Evolutionary conservation across 2,113 vertebrate genomes (phyloP), one percentile per base, ranked within the genome.

Genomic region (Mormyrus iriodes): DNA sequence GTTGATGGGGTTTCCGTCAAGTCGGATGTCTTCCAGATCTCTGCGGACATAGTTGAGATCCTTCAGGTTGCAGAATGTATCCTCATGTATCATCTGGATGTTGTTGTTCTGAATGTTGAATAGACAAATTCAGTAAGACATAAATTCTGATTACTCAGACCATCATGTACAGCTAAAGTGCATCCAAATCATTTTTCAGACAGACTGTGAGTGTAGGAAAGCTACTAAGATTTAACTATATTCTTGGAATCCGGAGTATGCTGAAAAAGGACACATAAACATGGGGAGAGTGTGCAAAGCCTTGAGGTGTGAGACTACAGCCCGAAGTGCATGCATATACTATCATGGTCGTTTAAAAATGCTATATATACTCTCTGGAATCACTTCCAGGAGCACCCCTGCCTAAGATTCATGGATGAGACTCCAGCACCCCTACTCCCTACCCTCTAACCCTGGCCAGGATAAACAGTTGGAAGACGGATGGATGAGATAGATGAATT

Each of bases 1-100:
- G 93, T 98, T 99, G 92, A 99, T 96, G 86, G 98, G 98, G 92
- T 99, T 99, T 49, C 97, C 97, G 88, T 99, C 98, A 95, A 99
- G 93, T 89, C 98, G 96, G 92, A 99, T 96, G 90, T 99, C 98
- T 94, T 99, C 98, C 27, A 99, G 95, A 19, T 97, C 94, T 21
- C 96, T 97, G 86, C 97, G 96, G 89, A 98, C 95, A 24, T 99
- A 99, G 92, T 95, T 97, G 93, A 97, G 94, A 88, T 99, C 97
- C 91, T 97, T 97, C 92, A 95, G 95, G 93, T 97, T 97, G 95
- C 98, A 99, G 96, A 99, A 99, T 0, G 98, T 99, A 90, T 99
- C 98, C 94, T 97, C 97, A 0, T 98, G 96, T 93, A 99, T 97
- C 92, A 97, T 96, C 93, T 98, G 96, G 93, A 99, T 98, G 92